Percentiles rank a stretch among this genome's conserved stretches.
phyloP scores from a whole-genome alignment of 64 coral and sea anemone species.

The Montipora foliosa region DNA sequence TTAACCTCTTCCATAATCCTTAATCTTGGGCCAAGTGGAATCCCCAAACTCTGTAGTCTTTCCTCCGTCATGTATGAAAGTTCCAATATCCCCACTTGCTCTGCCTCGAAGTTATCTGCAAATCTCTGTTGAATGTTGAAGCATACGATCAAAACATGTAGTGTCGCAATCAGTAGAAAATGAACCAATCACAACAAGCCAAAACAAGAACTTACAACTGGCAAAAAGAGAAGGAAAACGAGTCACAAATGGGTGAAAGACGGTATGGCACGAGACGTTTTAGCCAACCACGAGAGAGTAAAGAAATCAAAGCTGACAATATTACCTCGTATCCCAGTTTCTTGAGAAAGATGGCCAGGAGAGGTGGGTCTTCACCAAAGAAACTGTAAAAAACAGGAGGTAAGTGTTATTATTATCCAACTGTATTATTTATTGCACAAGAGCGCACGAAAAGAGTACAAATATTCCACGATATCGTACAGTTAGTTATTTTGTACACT shows the following conservation, averaged over 20 bases:
- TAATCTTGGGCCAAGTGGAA: slow-evolving; percentile 93
- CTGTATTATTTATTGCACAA: too few relatives aligned
- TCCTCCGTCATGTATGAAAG: slow-evolving; percentile 96
- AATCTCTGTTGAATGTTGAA: slow-evolving; percentile 73
- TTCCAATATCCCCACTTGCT: slow-evolving; percentile 94
- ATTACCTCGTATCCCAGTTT: slow-evolving; percentile 98
- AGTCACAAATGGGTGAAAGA: too few relatives aligned
- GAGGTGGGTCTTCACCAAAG: slow-evolving; percentile 96
- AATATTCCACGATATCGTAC: too few relatives aligned
- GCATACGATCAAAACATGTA: neutral
- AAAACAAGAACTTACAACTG: too few relatives aligned
- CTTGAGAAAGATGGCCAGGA: slow-evolving; percentile 89
- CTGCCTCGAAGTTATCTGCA: slow-evolving; percentile 87
- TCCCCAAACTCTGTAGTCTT: slow-evolving; percentile 88
- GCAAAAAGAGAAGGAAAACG: too few relatives aligned
- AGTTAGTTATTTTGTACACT: too few relatives aligned
- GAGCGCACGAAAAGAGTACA: too few relatives aligned
- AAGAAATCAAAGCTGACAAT: too few relatives aligned
- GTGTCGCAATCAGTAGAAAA: too few relatives aligned
- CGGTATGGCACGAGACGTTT: too few relatives aligned
- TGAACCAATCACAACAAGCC: too few relatives aligned
- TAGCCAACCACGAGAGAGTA: too few relatives aligned
- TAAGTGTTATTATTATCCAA: neutral
- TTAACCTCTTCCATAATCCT: slow-evolving; percentile 96
- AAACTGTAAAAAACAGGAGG: slow-evolving; percentile 66